Conservation (phyloP, 2,797 vertebrate species). For the Staurois parvus region DNA sequence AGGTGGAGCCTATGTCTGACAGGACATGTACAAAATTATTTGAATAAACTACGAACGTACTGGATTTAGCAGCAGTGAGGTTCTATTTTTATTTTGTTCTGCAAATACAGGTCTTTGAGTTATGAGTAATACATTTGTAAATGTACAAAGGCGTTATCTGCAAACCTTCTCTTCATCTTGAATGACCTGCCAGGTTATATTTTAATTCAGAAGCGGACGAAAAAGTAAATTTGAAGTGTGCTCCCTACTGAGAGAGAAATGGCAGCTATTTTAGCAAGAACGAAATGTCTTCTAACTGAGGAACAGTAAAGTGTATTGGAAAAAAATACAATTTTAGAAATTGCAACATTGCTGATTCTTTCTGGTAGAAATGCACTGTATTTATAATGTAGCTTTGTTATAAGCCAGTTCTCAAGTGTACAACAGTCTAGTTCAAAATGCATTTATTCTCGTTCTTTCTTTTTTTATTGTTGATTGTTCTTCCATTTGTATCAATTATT, state of each 20-base stretch:
- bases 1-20: too few species aligned
- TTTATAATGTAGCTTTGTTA: neutral
- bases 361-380: neutral
- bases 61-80: too few species aligned
- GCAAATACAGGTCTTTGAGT: too few species aligned
- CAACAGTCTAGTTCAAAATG: neutral
- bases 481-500: too few species aligned
- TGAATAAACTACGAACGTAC: too few species aligned
- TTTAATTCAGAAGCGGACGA: neutral
- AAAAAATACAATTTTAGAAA: conserved; percentile 16
- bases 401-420: neutral
- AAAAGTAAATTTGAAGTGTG: conserved; percentile 19
- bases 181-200: conserved; percentile 8
- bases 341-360: neutral
- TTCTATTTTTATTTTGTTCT: too few species aligned
- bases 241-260: conserved; percentile 45
- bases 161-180: neutral
- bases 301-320: conserved; percentile 11
- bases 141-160: neutral
- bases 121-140: too few species aligned
- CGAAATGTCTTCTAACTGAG: conserved; percentile 20
- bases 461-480: too few species aligned
- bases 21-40: too few species aligned
- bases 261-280: conserved; percentile 17
- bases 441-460: too few species aligned